Base-by-base conservation (phyloP, 1,140 invertebrate genomes). In the Aphis gossypii region DNA sequence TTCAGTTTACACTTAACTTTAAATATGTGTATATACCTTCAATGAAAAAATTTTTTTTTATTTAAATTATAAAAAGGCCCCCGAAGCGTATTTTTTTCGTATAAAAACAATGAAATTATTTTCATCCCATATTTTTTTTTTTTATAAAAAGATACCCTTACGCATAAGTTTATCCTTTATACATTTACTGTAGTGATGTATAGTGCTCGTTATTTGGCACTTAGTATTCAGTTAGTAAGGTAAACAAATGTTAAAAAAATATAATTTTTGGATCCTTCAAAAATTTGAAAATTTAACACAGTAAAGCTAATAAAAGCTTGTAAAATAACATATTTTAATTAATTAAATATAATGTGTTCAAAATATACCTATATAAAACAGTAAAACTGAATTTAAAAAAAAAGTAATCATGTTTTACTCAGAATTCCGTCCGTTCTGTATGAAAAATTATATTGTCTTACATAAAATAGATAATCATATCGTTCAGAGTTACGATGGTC, bases 401-500 rank as follows among this genome's bases (percentile, higher is more conserved):
- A 76, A n/a, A 2, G 4, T 6, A 18, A 76, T n/a, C 30, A n/a
- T 18, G 30, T 18, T 76, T 76, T n/a, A 18, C 5, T n/a, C 30
- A 14, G 14, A 76, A 76, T n/a, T 76, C n/a, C 5, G 1, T 68
- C 7, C 35, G 2, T 8, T 6, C 35, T 20, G 76, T 38, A n/a
- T 18, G 30, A n/a, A 76, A 76, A 76, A 76, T 76, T 35, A 76
- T 6, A 76, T 76, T 35, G n/a, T 6, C n/a, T 76, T 35, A n/a
- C 60, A 76, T 76, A 30, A 76, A n/a, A 76, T n/a, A n/a, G n/a
- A 83, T 83, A 83, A 83, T 83, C 35, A 84, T 84, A 86, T 86
- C 41, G 84, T 86, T 86, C 41, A 30, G 84, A 23, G 41, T 8
- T 84, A 44, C 41, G 56, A 44, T 41, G 1, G 25, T 6, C 14